phyloP scores from a whole-genome alignment of 92 coral and sea anemone genomes.

The Epizoanthus stellaris region DNA sequence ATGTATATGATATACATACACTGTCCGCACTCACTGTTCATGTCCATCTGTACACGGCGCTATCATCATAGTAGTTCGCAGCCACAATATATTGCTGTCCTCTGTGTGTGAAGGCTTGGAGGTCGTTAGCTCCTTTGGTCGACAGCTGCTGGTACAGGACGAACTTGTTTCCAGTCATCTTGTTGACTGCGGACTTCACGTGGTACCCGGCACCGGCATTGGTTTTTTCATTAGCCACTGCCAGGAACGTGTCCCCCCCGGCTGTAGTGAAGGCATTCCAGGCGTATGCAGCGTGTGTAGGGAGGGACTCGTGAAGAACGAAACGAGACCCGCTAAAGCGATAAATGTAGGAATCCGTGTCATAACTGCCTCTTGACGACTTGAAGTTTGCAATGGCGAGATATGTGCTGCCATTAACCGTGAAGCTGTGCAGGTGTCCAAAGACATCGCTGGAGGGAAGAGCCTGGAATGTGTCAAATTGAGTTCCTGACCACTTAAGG shows the following conservation, averaged over 20 bases:
- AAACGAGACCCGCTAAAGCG: no score
- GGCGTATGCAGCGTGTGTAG: neutral
- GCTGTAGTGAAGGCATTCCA: neutral
- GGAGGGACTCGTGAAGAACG: neutral
- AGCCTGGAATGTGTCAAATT: neutral
- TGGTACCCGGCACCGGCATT: neutral
- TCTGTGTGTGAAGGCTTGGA: neutral
- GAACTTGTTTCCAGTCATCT: neutral
- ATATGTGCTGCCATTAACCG: neutral
- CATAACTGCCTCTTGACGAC: neutral
- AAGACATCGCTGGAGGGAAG: neutral
- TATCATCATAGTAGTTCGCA: neutral
- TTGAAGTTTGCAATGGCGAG: neutral
- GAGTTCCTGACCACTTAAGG: neutral
- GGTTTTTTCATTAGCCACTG: neutral
- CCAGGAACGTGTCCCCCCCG: neutral
- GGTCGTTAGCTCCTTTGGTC: neutral
- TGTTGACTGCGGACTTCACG: no score
- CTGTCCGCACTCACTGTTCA: no score
- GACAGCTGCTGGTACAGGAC: neutral
- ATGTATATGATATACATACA: no score
- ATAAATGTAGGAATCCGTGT: neutral
- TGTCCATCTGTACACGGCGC: no score
- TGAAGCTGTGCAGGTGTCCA: no score
- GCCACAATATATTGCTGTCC: neutral